Evolutionary conservation across 2,888 invertebrate species (phyloP).

Genomic region (Sisyra nigra): DNA sequence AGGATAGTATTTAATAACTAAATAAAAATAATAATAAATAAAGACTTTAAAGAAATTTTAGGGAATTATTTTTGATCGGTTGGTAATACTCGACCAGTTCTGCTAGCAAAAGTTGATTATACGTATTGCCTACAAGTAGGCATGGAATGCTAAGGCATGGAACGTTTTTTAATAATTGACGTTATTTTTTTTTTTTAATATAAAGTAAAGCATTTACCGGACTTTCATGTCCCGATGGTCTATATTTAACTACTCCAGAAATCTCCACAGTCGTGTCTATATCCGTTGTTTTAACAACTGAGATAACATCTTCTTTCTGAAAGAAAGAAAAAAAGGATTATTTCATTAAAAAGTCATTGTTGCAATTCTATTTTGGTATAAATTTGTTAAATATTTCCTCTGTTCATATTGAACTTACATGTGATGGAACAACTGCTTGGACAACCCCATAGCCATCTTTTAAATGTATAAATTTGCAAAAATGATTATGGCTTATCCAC

Average conservation of each 20-base stretch:
- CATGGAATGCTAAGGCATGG: too few species aligned
- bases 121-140: too few species aligned
- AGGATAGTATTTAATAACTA: too few species aligned
- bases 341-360: neutral
- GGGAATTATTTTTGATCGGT: too few species aligned
- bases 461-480: slow-evolving; percentile 63
- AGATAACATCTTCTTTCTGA: slow-evolving; percentile 29
- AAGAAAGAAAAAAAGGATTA: neutral
- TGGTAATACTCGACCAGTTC: too few species aligned
- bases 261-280: slow-evolving; percentile 21
- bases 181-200: too few species aligned
- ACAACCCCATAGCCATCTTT: slow-evolving; percentile 79
- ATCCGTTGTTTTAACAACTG: slow-evolving; percentile 16
- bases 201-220: slow-evolving; percentile 11
- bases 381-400: too few species aligned
- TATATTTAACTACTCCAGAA: slow-evolving; percentile 24
- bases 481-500: slow-evolving; percentile 77
- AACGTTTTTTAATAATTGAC: too few species aligned
- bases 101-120: too few species aligned
- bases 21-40: too few species aligned
- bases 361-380: neutral
- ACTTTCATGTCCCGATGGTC: slow-evolving; percentile 19
- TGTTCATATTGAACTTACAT: slow-evolving; percentile 10
- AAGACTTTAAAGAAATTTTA: too few species aligned
- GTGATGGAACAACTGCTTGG: slow-evolving; percentile 34